Evolutionary conservation across 64 coral and sea anemone species (phyloP), one percentile per base, ranked within the genome.

Genomic region (Montipora sp.): DNA sequence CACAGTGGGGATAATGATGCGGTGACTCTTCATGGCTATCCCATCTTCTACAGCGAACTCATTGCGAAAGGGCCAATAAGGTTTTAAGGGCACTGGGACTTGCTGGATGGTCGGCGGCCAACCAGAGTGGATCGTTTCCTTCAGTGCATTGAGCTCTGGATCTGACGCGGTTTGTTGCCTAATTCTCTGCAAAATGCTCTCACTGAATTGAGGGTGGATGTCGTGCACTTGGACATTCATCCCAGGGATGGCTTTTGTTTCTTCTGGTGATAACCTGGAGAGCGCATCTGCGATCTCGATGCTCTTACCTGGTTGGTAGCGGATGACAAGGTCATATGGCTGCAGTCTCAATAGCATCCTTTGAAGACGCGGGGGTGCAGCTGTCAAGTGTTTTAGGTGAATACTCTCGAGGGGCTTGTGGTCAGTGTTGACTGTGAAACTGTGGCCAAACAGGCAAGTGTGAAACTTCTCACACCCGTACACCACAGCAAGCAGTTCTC

Each of bases 391-490:
- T 92, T 21, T 87, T 47, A 87, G 51, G 48, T 85, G 80, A 36
- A 72, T 75, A 16, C 73, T 68, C 51, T 57, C 1, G 51, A 57
- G 51, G 6, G 51, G 51, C 51, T 57, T 57, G 51, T 57, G 5
- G 51, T 57, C 5, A 57, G 51, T 57, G 51, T 57, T 57, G 51
- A 57, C 51, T 57, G 51, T 88, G 75, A 88, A 55, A 48, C 13
- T 73, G 46, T 67, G 80, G 20, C 91, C 75, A 19, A 74, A 93
- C 15, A 95, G 61, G 44, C 88, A 92, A 53, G 82, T 90, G 36
- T 87, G 83, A 67, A 88, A 93, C 23, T 77, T 20, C 48, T 95
- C 81, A 71, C 79, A 94, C 3, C 74, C 80, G 77, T 92, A 87
- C 15, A 92, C 89, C 9, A 91, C 89, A 65, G 78, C 79, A 11